Evolutionary conservation across 2,113 vertebrate genomes (phyloP).

Genomic region (Stigmatopora argus): DNA sequence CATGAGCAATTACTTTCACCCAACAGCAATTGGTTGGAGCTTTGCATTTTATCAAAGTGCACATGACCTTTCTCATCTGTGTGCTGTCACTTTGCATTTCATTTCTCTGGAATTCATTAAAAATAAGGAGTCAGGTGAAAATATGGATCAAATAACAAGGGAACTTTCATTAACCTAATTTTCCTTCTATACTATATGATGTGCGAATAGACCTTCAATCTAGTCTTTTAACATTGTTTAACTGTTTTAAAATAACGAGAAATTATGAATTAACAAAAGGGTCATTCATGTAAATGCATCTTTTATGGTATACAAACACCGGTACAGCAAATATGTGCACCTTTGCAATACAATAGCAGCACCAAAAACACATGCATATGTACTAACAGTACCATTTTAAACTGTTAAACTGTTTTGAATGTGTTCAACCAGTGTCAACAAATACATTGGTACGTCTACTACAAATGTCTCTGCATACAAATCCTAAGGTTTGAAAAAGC

Average conservation of each 20-base stretch:
- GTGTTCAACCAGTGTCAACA: too few relatives aligned
- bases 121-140: conserved; percentile 11
- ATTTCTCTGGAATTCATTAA: conserved; percentile 13
- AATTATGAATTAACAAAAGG: not conserved
- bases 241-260: not conserved
- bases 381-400: too few relatives aligned
- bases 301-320: not conserved
- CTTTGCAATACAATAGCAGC: too few relatives aligned
- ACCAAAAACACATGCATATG: too few relatives aligned
- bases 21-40: conserved; percentile 14
- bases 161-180: not conserved
- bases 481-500: too few relatives aligned
- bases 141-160: not conserved
- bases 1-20: conserved; percentile 28
- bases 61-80: conserved; percentile 6
- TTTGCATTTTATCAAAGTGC: conserved; percentile 22
- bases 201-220: not conserved
- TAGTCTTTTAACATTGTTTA: too few relatives aligned
- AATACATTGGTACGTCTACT: too few relatives aligned
- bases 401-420: too few relatives aligned
- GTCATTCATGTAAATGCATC: conserved; percentile 38
- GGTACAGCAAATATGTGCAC: too few relatives aligned
- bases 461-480: too few relatives aligned
- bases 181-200: not conserved
- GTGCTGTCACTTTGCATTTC: conserved; percentile 4